Conservation (phyloP, 2,797 vertebrate species). For the Parauchenoglanis punctatus region DNA sequence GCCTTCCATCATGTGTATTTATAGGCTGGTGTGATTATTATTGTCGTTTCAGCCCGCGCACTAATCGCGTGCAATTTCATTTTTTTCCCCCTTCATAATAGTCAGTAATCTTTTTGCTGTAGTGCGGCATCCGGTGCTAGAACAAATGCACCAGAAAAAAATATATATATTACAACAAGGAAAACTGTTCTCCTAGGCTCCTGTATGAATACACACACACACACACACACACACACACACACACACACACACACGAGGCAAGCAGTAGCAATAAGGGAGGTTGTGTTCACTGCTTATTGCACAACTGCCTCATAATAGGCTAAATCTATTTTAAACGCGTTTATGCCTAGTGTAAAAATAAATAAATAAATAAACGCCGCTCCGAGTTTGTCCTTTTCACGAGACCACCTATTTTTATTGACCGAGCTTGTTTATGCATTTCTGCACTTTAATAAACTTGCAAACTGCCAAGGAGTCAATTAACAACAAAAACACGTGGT, state of each 20-base stretch:
- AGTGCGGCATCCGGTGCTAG: background rate
- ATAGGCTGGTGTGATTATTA: conserved; percentile 43
- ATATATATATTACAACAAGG: background rate
- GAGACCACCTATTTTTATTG: conserved; percentile 46
- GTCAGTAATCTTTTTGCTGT: conserved; percentile 13
- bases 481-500: conserved; percentile 56
- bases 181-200: background rate
- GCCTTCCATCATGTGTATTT: conserved; percentile 49
- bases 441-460: conserved; percentile 55
- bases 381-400: background rate
- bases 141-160: background rate
- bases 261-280: background rate
- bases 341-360: conserved; percentile 1
- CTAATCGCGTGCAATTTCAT: conserved; percentile 46
- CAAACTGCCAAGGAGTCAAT: conserved; percentile 62
- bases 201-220: background rate
- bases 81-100: conserved; percentile 30
- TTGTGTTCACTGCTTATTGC: background rate
- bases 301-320: background rate
- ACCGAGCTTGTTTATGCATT: conserved; percentile 54
- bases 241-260: background rate
- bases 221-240: too few relatives aligned
- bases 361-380: background rate
- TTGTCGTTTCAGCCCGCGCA: conserved; percentile 48
- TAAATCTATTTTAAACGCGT: conserved; percentile 2